These are phyloP conservation scores for Apocrypta bakeri DNA, from an alignment of 1,140 invertebrate genomes.

Conservation along the genomic window DNA sequence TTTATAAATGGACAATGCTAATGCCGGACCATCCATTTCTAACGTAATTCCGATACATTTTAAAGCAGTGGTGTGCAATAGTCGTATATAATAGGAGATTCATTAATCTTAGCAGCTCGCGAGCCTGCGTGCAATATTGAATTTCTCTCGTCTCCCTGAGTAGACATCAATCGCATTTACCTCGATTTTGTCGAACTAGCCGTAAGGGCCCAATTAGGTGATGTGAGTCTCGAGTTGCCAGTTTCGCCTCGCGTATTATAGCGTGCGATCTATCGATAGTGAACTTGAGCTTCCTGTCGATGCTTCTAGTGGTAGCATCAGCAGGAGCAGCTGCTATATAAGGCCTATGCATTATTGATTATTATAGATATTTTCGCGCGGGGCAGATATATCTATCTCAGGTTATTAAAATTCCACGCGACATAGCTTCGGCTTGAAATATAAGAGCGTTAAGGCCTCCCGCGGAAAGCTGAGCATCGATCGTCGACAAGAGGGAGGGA, in stretches of 20 bases:
- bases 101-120: not conserved
- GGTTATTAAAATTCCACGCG: conserved; percentile 40
- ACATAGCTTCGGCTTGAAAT: conserved; percentile 19
- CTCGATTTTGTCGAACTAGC: not conserved
- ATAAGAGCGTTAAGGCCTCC: conserved; percentile 5
- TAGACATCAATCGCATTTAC: not conserved
- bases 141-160: not conserved
- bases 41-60: not conserved
- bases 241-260: no score
- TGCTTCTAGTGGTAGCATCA: not conserved
- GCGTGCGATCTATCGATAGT: not conserved
- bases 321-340: not conserved
- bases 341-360: conserved; percentile 35
- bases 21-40: not conserved
- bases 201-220: not conserved
- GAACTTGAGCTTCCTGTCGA: not conserved
- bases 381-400: not conserved
- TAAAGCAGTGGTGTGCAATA: not conserved
- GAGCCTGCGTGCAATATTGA: not conserved
- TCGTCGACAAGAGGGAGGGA: not conserved
- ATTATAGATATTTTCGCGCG: conserved; percentile 8
- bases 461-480: not conserved
- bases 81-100: not conserved
- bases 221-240: no score
- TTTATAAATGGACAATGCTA: conserved; percentile 2